These are phyloP conservation scores for Belgica antarctica DNA, from an alignment of 2,888 invertebrate genomes.

Conservation along the genomic window DNA sequence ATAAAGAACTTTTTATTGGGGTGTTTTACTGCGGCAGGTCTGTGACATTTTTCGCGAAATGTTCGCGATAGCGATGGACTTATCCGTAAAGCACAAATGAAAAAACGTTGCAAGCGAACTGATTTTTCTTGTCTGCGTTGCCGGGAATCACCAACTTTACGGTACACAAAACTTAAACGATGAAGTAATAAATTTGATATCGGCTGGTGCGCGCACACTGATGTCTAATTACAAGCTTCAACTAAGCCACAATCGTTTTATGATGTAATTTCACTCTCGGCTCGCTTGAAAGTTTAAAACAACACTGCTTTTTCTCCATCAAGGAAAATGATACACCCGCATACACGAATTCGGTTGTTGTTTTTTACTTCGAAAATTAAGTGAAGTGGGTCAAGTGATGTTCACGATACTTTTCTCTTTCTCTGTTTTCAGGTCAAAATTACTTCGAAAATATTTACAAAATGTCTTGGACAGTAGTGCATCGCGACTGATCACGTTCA, in stretches of 20 bases:
- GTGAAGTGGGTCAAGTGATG: not conserved
- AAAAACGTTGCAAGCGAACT: no score
- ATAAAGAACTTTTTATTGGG: no score
- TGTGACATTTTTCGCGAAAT: no score
- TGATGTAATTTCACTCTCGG: not conserved
- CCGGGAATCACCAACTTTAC: no score
- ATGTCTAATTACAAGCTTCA: not conserved
- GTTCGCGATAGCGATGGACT: no score
- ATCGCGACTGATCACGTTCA: no score
- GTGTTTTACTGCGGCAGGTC: no score
- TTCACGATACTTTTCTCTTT: not conserved
- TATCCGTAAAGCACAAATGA: no score
- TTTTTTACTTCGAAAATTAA: not conserved
- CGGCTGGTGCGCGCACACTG: not conserved
- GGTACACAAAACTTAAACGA: no score
- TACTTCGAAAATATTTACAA: not conserved
- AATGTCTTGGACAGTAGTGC: no score
- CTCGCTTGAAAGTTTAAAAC: not conserved
- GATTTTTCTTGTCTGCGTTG: no score
- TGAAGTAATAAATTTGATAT: no score
- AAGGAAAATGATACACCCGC: not conserved
- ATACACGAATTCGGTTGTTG: not conserved
- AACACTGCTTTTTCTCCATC: not conserved
- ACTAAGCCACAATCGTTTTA: not conserved
- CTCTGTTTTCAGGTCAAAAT: not conserved